Base-by-base conservation (phyloP, 2,797 vertebrate species). In the Paguma larvata region DNA sequence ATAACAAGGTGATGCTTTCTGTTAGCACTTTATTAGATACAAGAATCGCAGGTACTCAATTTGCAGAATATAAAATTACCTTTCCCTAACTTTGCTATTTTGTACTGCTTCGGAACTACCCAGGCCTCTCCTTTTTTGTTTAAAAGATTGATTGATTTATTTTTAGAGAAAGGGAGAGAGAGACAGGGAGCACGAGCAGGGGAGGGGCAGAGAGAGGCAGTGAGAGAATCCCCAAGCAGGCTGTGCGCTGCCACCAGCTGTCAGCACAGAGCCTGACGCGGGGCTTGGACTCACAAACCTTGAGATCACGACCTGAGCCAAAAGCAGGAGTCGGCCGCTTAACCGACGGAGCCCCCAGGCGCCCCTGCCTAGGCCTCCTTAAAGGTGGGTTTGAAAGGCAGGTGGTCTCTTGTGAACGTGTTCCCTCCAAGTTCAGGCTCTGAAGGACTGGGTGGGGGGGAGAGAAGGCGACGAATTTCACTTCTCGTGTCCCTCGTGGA, bases 301-400 rank as follows among this genome's bases (percentile, higher is more conserved):
- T 23, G 8, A 23, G 56, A 59, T 59, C 21, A 59, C 8, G 21
- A 3, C 56, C 56, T 59, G 56, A 23, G 56, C 21, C 56, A 23
- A 59, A 59, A 23, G 23, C 56, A 9, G 23, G 56, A 23, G 56
- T 59, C 8, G 7, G 56, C 23, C 1, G 56, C 56, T 23, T 56
- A 56, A 56, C 7, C 19, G 56, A 59, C 56, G 9, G 56, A 59
- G 56, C 56, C 56, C 56, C 8, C 56, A 23, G 56, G 8, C 1
- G 19, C 56, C 19, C 56, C 0, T 3, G 3, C 18, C 30, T 18
- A 0, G 0, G 8, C 62, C 25, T n/a, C 19, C 27, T 11, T 11
- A 68, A 34, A 68, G n/a, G 10, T 34, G 67, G n/a, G n/a, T 16
- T 21, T 19, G 19, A 68, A 68, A 68, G 67, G 67, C 8, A 21